Percentiles rank a stretch among this genome's conserved stretches.
These are phyloP conservation scores for Turritopsis rubra DNA, from an alignment of 30 jellyfish, hydroid and myxozoan species.

Conservation along the genomic window DNA sequence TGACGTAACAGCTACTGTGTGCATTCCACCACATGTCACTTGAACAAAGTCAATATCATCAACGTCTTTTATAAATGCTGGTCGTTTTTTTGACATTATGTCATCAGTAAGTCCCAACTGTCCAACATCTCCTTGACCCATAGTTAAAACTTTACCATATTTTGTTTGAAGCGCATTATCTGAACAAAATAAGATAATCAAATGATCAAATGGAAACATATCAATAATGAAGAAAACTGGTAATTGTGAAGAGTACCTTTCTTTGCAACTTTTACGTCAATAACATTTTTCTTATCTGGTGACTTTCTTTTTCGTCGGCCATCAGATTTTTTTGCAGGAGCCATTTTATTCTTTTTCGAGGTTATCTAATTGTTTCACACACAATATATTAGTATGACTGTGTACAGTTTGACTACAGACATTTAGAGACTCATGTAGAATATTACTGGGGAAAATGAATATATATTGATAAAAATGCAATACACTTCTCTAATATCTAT, in stretches of 20 bases:
- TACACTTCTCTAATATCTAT: no score
- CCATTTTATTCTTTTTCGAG: background rate
- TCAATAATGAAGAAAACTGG: background rate
- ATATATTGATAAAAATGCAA: no score
- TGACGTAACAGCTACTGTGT: constrained; percentile 80
- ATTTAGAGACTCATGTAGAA: no score
- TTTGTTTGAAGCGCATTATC: constrained; percentile 18
- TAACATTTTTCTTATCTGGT: constrained; percentile 1
- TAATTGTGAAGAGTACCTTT: constrained; percentile 1
- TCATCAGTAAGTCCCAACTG: constrained; percentile 99
- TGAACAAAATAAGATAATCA: constrained; percentile 80
- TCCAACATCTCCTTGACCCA: constrained; percentile 99
- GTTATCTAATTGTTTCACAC: no score
- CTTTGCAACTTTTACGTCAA: background rate
- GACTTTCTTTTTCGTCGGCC: constrained; percentile 20
- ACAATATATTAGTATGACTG: no score
- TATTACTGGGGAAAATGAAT: no score
- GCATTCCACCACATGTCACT: constrained; percentile 99
- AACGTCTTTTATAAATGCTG: constrained; percentile 62
- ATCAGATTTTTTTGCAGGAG: constrained; percentile 23
- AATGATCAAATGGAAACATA: no score
- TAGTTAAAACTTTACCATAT: constrained; percentile 62
- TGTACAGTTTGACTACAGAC: no score
- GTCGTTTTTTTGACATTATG: constrained; percentile 74
- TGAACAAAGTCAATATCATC: constrained; percentile 65